Percentiles rank a stretch among this genome's conserved stretches.
Conservation (phyloP, 1,140 invertebrate genomes). For the Pararge aegeria region DNA sequence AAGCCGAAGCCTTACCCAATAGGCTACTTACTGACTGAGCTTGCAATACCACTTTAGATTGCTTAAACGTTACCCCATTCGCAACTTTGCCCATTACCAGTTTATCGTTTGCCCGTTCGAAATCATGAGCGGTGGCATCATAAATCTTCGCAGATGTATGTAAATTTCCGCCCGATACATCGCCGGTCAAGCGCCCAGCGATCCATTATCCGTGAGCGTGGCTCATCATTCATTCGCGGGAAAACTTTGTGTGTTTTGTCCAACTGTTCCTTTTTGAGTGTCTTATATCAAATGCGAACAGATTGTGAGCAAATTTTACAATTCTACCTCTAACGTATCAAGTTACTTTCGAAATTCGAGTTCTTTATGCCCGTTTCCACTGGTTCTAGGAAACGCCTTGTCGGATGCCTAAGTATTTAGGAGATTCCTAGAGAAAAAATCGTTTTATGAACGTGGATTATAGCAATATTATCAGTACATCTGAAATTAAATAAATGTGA, state of each 20-base stretch:
- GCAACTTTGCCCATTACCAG: conserved; percentile 4
- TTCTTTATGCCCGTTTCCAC: too few relatives aligned
- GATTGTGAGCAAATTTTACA: too few relatives aligned
- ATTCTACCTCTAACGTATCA: too few relatives aligned
- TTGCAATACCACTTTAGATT: not conserved
- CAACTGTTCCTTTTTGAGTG: not conserved
- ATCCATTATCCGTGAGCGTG: not conserved
- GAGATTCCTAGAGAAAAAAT: too few relatives aligned
- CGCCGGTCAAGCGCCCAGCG: not conserved
- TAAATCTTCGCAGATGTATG: conserved; percentile 7
- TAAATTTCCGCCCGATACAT: conserved; percentile 6
- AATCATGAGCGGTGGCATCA: not conserved
- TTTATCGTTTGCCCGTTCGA: not conserved
- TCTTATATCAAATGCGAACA: not conserved
- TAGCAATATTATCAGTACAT: too few relatives aligned
- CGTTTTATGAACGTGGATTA: too few relatives aligned
- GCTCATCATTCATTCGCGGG: not conserved
- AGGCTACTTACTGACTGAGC: too few relatives aligned
- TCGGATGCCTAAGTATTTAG: too few relatives aligned
- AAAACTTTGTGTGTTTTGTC: not conserved
- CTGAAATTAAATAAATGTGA: too few relatives aligned
- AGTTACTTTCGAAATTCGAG: too few relatives aligned
- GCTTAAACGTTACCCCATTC: not conserved
- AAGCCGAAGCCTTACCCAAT: too few relatives aligned
- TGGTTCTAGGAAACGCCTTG: too few relatives aligned